Conservation (phyloP, 2,113 vertebrate genomes). For the Mystacornis crossleyi region DNA sequence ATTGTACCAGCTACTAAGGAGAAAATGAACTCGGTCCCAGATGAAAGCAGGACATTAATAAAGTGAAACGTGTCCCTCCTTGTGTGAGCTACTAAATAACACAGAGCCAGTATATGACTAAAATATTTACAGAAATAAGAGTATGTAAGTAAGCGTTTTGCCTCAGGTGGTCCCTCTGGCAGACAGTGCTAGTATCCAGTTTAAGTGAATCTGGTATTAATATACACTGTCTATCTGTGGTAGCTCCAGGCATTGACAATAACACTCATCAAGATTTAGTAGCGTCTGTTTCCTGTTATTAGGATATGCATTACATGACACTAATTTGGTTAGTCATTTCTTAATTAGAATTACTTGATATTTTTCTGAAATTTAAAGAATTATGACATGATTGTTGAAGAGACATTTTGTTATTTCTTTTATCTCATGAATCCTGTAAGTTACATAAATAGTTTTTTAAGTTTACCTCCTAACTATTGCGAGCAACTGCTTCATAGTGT, state of each 20-base stretch:
- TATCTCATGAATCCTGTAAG: background rate
- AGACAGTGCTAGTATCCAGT: background rate
- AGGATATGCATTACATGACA: background rate
- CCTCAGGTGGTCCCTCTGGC: background rate
- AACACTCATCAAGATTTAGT: background rate
- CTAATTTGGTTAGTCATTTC: conserved; percentile 10
- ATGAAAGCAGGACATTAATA: background rate
- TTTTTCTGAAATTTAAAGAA: background rate
- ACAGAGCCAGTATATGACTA: background rate
- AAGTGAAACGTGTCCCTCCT: background rate
- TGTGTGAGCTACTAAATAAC: background rate
- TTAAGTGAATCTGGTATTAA: background rate
- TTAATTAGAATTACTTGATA: conserved; percentile 3
- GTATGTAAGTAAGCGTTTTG: background rate
- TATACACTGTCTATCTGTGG: background rate
- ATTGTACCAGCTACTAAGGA: background rate
- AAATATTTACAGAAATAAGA: conserved; percentile 20
- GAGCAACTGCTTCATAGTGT: background rate
- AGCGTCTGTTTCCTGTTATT: conserved; percentile 23
- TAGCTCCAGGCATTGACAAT: background rate
- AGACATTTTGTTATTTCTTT: background rate
- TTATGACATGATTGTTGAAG: background rate
- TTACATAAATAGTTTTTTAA: background rate
- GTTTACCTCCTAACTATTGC: background rate
- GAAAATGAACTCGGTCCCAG: background rate